Base-by-base conservation (phyloP, 1,140 invertebrate genomes). In the Tetramorium alpestre region DNA sequence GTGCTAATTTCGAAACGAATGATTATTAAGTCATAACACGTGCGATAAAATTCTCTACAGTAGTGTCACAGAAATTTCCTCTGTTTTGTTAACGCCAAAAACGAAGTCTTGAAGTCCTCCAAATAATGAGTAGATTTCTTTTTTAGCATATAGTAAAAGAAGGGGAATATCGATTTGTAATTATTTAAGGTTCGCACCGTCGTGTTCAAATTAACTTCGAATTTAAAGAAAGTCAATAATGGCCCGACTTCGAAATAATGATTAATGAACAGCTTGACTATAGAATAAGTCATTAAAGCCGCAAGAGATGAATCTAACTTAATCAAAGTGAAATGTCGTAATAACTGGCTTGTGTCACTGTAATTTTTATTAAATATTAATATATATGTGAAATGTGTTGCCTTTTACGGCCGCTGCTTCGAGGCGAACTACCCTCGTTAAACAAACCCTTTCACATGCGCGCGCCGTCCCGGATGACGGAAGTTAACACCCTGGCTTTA, bases 401-500 rank as follows among this genome's bases (percentile, higher is more conserved):
- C 38, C 22, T 54, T 84, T 60, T 73, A 84, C 41, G 54, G 4
- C 18, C 67, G 51, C 11, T 3, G 51, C 80, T 47, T 73, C 69
- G 41, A 56, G 22, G 54, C 69, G 54, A 84, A 10, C 54, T 47
- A 84, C 80, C 80, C 80, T 73, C 69, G 13, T 60, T 73, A 60
- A 73, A 38, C 69, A 49, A 82, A 84, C 54, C 80, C 69, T 69
- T 84, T 84, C 67, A 73, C 51, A 38, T 49, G 47, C 78, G 64
- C 78, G 5, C 49, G 18, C 69, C 33, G 8, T 67, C 77, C 77
- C 69, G 67, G 80, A 84, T 84, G 67, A 62, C 80, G 80, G 80
- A 84, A 84, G 80, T 84, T 73, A 84, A 84, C 69, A 84, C 80
- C 64, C 80, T 25, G 67, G 44, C 69, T 84, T 73, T 73, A 62